phyloP scores from a whole-genome alignment of 2,113 vertebrate species.

The Chaenogobius annularis region DNA sequence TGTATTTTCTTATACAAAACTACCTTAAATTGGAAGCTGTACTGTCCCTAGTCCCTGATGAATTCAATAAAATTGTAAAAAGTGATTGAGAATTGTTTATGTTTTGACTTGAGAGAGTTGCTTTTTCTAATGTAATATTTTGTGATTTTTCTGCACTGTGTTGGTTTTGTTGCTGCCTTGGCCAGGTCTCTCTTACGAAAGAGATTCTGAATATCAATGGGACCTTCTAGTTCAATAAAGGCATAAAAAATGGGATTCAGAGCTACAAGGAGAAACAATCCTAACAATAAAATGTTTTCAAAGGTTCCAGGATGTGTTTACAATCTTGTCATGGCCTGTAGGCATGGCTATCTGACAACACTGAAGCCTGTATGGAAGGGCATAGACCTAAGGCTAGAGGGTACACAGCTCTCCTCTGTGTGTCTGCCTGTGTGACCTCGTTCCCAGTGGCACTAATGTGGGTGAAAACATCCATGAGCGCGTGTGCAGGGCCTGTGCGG shows the following conservation, averaged over 20 bases:
- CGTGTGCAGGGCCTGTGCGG: constrained; percentile 7
- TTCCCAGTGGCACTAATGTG: constrained; percentile 41
- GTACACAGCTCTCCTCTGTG: constrained; percentile 19
- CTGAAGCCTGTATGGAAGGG: constrained; percentile 13
- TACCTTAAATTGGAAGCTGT: too few relatives aligned
- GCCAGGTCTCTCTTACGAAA: too few relatives aligned
- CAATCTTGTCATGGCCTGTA: background rate
- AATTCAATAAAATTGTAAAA: too few relatives aligned
- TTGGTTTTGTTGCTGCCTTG: too few relatives aligned
- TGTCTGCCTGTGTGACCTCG: constrained; percentile 34
- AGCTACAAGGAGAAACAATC: background rate
- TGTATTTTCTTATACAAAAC: too few relatives aligned
- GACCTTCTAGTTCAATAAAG: too few relatives aligned
- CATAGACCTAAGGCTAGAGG: constrained; percentile 1
- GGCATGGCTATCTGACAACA: background rate
- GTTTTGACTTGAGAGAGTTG: too few relatives aligned
- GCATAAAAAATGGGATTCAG: background rate
- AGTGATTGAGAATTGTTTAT: too few relatives aligned
- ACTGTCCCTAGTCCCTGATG: too few relatives aligned
- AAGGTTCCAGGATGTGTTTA: background rate
- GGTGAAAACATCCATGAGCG: constrained; percentile 30
- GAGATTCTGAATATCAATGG: too few relatives aligned
- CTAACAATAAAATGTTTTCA: background rate
- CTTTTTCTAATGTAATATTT: too few relatives aligned
- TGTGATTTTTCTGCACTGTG: too few relatives aligned